Evolutionary conservation across 2,888 invertebrate genomes (phyloP).

Genomic region (Ormyrus pomaceus): DNA sequence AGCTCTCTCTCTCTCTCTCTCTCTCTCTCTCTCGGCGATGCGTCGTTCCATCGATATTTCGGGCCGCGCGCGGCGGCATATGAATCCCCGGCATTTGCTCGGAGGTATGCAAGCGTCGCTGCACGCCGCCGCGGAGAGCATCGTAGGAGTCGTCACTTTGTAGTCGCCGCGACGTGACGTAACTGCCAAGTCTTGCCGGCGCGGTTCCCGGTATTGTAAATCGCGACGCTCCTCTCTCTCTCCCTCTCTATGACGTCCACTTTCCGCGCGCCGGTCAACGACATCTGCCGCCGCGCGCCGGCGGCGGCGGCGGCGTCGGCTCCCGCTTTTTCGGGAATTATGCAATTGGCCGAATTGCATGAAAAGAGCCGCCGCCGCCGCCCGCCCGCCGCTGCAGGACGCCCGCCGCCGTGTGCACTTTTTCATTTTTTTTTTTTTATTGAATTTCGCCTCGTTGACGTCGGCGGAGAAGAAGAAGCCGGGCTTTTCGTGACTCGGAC

Average conservation of each 20-base stretch:
- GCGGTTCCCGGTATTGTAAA: conserved; percentile 72
- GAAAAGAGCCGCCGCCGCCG: conserved; percentile 18
- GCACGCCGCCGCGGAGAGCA: conserved; percentile 55
- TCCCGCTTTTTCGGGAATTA: conserved; percentile 67
- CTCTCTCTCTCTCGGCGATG: too few species aligned
- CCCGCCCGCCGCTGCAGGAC: neutral
- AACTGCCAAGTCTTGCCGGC: conserved; percentile 70
- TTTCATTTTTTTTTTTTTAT: neutral
- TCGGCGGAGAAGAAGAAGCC: neutral
- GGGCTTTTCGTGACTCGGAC: neutral
- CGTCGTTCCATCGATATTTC: too few species aligned
- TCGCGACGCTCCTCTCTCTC: conserved; percentile 60
- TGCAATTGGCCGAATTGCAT: conserved; percentile 72
- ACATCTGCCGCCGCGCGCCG: conserved; percentile 54
- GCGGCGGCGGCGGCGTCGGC: neutral
- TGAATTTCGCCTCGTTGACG: conserved; percentile 39
- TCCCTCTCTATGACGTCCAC: conserved; percentile 26
- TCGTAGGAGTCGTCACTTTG: conserved; percentile 68
- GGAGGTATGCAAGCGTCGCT: neutral
- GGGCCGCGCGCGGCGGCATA: too few species aligned
- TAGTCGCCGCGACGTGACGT: conserved; percentile 75
- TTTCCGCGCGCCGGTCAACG: conserved; percentile 67
- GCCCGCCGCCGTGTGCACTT: neutral
- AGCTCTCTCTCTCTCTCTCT: too few species aligned
- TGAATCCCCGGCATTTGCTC: too few species aligned